Evolutionary conservation across 2,113 vertebrate species (phyloP).

Genomic region (Rhinogobius similis): DNA sequence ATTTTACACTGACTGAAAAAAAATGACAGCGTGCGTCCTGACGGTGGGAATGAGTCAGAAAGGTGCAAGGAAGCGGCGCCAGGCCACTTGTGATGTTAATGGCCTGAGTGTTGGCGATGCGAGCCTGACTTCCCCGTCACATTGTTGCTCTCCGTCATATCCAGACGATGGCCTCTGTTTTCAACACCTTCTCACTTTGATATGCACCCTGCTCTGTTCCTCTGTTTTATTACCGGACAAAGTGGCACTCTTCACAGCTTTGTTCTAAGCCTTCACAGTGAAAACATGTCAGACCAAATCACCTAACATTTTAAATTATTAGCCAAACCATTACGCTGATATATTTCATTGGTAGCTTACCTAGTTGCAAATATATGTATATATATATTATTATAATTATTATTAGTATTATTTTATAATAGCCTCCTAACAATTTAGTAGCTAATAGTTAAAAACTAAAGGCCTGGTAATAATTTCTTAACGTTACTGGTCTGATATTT

Average conservation of each 20-base stretch:
- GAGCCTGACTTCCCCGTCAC: conserved; percentile 78
- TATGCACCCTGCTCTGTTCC: conserved; percentile 86
- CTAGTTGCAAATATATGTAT: neutral
- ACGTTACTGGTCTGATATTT: conserved; percentile 45
- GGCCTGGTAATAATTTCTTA: neutral
- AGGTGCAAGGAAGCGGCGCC: conserved; percentile 70
- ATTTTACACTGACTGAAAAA: neutral
- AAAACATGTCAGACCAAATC: conserved; percentile 1
- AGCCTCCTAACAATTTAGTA: neutral
- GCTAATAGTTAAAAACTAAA: neutral
- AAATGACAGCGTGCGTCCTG: conserved; percentile 19
- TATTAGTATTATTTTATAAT: too few relatives aligned
- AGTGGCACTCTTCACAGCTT: conserved; percentile 88
- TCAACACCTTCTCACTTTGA: conserved; percentile 90
- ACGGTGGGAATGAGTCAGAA: conserved; percentile 32
- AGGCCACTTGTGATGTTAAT: conserved; percentile 83
- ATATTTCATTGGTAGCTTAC: neutral
- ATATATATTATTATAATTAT: neutral
- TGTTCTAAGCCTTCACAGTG: conserved; percentile 38
- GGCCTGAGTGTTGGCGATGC: conserved; percentile 78
- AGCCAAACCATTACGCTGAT: neutral
- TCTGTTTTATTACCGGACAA: conserved; percentile 88
- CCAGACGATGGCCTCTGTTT: conserved; percentile 80
- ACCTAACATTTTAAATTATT: neutral
- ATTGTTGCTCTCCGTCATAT: conserved; percentile 87